Percentiles rank a stretch among this genome's conserved stretches.
Evolutionary conservation across 1,140 invertebrate species (phyloP).

Genomic region (Diorhabda elongata): DNA sequence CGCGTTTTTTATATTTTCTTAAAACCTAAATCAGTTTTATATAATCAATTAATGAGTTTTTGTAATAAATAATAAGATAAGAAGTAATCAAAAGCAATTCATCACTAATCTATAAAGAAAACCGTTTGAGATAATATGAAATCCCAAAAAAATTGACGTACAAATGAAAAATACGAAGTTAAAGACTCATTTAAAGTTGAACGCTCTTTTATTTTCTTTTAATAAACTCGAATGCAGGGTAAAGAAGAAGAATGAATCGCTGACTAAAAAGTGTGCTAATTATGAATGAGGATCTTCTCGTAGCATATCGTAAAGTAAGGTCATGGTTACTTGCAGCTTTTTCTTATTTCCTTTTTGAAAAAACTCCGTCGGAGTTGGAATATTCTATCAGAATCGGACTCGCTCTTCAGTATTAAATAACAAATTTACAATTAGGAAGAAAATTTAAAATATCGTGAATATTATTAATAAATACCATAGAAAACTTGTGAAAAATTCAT

Average conservation of each 20-base stretch:
- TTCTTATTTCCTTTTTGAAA: conserved; percentile 3
- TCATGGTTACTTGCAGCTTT: background rate
- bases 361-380: conserved; percentile 1
- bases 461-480: no score
- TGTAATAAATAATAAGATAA: no score
- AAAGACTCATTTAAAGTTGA: background rate
- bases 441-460: no score
- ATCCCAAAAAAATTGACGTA: no score
- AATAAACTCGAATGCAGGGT: background rate
- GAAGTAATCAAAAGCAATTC: no score
- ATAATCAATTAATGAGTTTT: no score
- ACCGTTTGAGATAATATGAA: no score
- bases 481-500: no score
- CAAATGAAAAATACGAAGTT: background rate
- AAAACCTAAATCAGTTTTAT: no score
- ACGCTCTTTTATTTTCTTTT: background rate
- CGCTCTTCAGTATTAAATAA: background rate
- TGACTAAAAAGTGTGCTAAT: conserved; percentile 1
- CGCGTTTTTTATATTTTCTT: no score
- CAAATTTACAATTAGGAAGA: background rate
- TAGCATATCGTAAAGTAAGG: background rate
- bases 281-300: conserved; percentile 2
- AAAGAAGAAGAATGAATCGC: conserved; percentile 1
- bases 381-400: background rate
- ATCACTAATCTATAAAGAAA: no score